A percentile compares a stretch with the other conserved stretches of the same genome.
Conservation (phyloP, 2,113 vertebrate genomes). For the Megaceryle torquata region DNA sequence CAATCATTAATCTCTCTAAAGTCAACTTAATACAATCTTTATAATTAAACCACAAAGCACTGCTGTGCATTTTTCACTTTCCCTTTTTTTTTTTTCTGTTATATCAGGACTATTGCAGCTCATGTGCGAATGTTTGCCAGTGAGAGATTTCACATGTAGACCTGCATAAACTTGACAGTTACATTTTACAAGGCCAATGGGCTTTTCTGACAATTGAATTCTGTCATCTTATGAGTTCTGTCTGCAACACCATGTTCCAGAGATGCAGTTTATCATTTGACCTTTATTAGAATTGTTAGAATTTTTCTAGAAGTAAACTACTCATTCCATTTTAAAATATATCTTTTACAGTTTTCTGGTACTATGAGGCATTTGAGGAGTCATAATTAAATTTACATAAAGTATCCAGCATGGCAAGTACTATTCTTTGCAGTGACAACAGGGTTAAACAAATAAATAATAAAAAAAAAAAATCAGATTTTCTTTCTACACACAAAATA, state of each 20-base stretch:
- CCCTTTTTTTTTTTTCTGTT: not conserved
- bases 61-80: not conserved
- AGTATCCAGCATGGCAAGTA: not conserved
- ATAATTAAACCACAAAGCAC: not conserved
- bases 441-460: not conserved
- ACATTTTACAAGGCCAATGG: conserved; percentile 22
- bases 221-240: not conserved
- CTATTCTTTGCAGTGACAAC: accelerated
- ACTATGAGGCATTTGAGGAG: not conserved
- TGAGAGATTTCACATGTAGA: not conserved
- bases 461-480: not conserved
- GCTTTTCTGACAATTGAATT: conserved; percentile 32
- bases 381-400: not conserved
- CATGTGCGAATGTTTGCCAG: not conserved
- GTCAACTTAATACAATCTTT: conserved; percentile 22
- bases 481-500: not conserved
- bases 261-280: not conserved
- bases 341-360: not conserved
- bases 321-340: not conserved
- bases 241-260: not conserved
- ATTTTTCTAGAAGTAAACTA: not conserved
- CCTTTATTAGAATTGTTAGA: not conserved
- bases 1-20: conserved; percentile 24
- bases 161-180: not conserved
- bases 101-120: not conserved